A percentile compares a stretch with the other conserved stretches of the same genome.
Conservation (phyloP, 2,888 invertebrate species). For the Pyrocoelia pectoralis region DNA sequence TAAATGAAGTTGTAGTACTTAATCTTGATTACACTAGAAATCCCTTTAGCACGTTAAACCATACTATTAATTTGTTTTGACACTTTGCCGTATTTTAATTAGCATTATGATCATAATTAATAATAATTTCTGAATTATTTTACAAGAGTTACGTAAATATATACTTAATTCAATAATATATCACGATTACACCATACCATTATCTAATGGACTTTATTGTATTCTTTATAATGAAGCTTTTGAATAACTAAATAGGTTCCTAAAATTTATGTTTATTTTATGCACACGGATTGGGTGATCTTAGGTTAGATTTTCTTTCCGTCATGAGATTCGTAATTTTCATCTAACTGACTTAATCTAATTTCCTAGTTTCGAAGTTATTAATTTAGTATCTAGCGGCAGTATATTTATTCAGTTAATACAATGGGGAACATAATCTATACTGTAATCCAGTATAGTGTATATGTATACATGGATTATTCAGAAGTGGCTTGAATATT, state of each 20-base stretch:
- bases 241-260: not conserved
- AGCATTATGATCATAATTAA: constrained; percentile 7
- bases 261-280: not conserved
- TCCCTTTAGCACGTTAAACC: constrained; percentile 10
- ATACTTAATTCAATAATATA: not conserved
- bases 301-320: too few relatives aligned
- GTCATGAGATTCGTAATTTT: not conserved
- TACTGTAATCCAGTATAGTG: constrained; percentile 26
- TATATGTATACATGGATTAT: constrained; percentile 32
- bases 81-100: constrained; percentile 11
- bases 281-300: not conserved
- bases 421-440: constrained; percentile 21
- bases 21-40: constrained; percentile 10
- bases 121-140: constrained; percentile 7
- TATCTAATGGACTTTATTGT: too few relatives aligned
- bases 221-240: not conserved
- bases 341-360: not conserved
- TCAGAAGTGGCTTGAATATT: constrained; percentile 28
- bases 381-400: constrained; percentile 19
- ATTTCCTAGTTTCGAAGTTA: not conserved
- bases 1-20: constrained; percentile 12
- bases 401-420: constrained; percentile 16
- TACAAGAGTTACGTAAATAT: not conserved
- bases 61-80: constrained; percentile 11
- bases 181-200: not conserved